Percentiles rank a stretch among this genome's conserved stretches.
These are phyloP conservation scores for Geopemphigus sp. DNA, from an alignment of 1,140 invertebrate genomes.

Conservation along the genomic window DNA sequence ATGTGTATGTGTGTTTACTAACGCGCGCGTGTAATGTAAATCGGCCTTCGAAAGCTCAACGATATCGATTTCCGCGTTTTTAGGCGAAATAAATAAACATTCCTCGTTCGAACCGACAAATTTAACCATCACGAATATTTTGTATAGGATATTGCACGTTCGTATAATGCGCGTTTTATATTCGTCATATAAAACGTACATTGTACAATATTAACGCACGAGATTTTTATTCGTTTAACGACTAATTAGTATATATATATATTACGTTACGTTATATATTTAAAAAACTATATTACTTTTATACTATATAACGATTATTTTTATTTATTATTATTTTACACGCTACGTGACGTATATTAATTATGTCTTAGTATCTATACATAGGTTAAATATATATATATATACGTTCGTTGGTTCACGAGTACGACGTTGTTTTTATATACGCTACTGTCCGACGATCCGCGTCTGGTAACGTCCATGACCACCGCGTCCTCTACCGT, in stretches of 20 bases:
- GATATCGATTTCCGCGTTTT: background rate
- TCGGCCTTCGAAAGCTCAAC: slow-evolving; percentile 18
- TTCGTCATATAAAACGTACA: background rate
- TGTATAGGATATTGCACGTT: slow-evolving; percentile 4
- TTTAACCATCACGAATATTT: slow-evolving; percentile 4
- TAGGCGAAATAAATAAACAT: slow-evolving; percentile 10
- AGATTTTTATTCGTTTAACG: slow-evolving; percentile 15
- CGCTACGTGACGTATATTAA: too few relatives aligned
- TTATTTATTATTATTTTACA: slow-evolving; percentile 21
- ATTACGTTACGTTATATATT: background rate
- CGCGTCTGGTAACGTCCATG: background rate
- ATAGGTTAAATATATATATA: background rate
- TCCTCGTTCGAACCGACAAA: background rate
- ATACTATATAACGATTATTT: slow-evolving; percentile 15
- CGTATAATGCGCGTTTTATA: too few relatives aligned
- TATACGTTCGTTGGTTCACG: background rate
- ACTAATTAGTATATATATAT: background rate
- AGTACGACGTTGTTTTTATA: background rate
- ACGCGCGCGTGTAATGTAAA: too few relatives aligned
- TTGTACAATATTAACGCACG: slow-evolving; percentile 22
- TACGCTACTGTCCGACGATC: background rate
- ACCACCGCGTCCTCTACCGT: too few relatives aligned
- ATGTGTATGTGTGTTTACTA: too few relatives aligned
- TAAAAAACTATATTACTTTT: slow-evolving; percentile 14
- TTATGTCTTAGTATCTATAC: slow-evolving; percentile 19